These are phyloP conservation scores for Xylota sylvarum DNA, from an alignment of 2,888 invertebrate genomes.

Conservation along the genomic window DNA sequence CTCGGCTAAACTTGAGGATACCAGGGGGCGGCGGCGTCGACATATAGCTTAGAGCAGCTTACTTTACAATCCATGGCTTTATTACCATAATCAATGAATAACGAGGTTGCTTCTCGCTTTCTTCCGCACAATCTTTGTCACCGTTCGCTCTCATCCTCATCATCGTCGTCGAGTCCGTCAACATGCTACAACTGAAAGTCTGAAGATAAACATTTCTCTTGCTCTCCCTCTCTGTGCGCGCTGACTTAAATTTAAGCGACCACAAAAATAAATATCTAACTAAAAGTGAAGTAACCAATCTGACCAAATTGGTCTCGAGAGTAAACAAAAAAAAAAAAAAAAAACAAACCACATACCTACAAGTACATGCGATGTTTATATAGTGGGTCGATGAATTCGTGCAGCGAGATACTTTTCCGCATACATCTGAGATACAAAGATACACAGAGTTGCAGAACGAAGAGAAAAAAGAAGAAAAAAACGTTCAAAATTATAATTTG, in stretches of 20 bases:
- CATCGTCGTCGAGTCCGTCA: conserved; percentile 30
- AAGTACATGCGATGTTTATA: conserved; percentile 13
- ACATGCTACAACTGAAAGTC: conserved; percentile 18
- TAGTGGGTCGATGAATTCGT: conserved; percentile 71
- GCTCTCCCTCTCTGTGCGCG: background rate
- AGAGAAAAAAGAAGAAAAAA: conserved; percentile 2
- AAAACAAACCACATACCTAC: background rate
- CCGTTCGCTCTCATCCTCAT: background rate
- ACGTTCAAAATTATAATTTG: conserved; percentile 29
- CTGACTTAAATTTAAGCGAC: conserved; percentile 63
- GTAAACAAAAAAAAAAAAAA: conserved; percentile 46
- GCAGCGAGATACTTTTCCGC: conserved; percentile 70
- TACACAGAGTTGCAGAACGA: conserved; percentile 32
- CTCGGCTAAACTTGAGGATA: conserved; percentile 71
- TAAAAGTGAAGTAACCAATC: conserved; percentile 74
- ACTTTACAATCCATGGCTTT: conserved; percentile 74
- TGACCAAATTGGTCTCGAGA: conserved; percentile 69
- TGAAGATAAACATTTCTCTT: conserved; percentile 53
- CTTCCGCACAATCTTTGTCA: conserved; percentile 62
- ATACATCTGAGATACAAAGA: conserved; percentile 40
- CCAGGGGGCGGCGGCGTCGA: conserved; percentile 48
- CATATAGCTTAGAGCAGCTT: conserved; percentile 56
- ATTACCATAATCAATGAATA: conserved; percentile 74
- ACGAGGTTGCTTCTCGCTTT: conserved; percentile 69
- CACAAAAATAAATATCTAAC: conserved; percentile 34